These are phyloP conservation scores for Mycalesis mineus DNA, from an alignment of 2,888 invertebrate genomes.

Conservation along the genomic window DNA sequence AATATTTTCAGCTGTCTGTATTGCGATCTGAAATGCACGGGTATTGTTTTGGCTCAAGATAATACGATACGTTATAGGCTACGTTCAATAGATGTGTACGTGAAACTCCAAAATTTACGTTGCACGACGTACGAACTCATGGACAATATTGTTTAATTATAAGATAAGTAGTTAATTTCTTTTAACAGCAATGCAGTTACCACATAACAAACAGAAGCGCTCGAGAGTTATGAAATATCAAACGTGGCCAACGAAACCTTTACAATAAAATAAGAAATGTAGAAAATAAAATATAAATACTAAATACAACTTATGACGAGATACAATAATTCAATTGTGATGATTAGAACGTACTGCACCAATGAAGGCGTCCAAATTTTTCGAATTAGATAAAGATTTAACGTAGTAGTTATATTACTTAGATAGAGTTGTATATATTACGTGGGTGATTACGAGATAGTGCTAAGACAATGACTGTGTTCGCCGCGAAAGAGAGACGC, in stretches of 20 bases:
- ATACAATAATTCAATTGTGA: slow-evolving; percentile 73
- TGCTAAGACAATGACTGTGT: slow-evolving; percentile 21
- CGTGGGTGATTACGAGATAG: slow-evolving; percentile 2
- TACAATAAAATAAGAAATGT: slow-evolving; percentile 30
- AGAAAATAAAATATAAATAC: not conserved
- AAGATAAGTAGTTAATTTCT: slow-evolving; percentile 7
- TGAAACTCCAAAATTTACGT: slow-evolving; percentile 13
- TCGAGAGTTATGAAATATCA: slow-evolving; percentile 23
- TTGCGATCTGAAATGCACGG: too few relatives aligned
- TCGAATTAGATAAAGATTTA: slow-evolving; percentile 52
- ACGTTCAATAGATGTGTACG: not conserved
- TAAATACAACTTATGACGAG: slow-evolving; percentile 53
- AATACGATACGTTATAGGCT: too few relatives aligned
- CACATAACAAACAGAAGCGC: slow-evolving; percentile 24
- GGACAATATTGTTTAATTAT: not conserved
- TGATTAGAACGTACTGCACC: slow-evolving; percentile 58
- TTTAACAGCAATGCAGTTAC: slow-evolving; percentile 32
- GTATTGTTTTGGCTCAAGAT: too few relatives aligned
- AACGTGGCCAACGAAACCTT: slow-evolving; percentile 32
- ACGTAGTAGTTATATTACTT: slow-evolving; percentile 25
- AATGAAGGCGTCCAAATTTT: slow-evolving; percentile 71
- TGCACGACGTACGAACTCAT: not conserved
- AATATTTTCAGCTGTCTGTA: too few relatives aligned
- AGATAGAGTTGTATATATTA: slow-evolving; percentile 9
- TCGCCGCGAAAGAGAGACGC: slow-evolving; percentile 31